These are phyloP conservation scores for Mus minutoides DNA, from an alignment of 2,797 vertebrate genomes.

Conservation along the genomic window DNA sequence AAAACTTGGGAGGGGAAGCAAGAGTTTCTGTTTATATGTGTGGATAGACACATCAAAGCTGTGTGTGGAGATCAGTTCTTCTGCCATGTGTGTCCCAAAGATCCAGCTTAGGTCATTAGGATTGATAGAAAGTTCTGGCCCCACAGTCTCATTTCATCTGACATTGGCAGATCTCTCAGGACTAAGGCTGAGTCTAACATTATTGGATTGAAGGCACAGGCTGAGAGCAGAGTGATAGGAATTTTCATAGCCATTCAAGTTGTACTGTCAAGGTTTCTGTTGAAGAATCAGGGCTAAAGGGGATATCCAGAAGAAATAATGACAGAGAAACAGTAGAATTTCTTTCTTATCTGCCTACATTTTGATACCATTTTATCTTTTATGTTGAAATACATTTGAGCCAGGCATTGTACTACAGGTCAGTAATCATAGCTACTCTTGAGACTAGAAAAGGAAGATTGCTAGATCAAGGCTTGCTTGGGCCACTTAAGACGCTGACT, in stretches of 20 bases:
- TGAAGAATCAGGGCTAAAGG: background rate
- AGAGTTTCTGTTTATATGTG: background rate
- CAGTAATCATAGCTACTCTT: background rate
- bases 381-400: background rate
- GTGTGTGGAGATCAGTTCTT: background rate
- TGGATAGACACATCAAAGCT: background rate
- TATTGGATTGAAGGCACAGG: background rate
- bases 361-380: constrained; percentile 20
- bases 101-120: background rate
- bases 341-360: background rate
- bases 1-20: background rate
- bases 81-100: background rate
- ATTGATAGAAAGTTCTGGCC: background rate
- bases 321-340: background rate
- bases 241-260: background rate
- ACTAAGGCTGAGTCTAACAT: background rate
- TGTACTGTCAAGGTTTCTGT: background rate
- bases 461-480: background rate
- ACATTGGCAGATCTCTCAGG: background rate
- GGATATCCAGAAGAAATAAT: background rate
- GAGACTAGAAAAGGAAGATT: background rate
- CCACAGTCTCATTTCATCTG: background rate
- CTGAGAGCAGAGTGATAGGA: background rate
- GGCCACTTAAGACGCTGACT: background rate
- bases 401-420: background rate